These are phyloP conservation scores for Parnassius orleans DNA, from an alignment of 2,888 invertebrate species.

Conservation along the genomic window DNA sequence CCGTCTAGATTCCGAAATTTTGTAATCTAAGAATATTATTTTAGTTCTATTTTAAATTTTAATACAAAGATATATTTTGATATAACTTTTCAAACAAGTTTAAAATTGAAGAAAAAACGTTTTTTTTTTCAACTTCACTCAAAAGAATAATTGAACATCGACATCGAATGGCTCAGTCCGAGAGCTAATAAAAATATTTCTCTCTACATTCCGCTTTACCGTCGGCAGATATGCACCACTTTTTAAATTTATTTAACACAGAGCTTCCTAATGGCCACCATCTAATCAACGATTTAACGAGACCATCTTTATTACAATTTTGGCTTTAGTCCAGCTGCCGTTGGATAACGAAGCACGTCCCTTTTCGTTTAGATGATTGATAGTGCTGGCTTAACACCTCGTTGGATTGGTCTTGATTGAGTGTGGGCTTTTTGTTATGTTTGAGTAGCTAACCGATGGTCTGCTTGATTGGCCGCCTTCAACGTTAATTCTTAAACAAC, in stretches of 20 bases:
- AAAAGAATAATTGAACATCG: conserved; percentile 21
- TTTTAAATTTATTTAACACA: conserved; percentile 38
- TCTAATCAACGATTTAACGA: conserved; percentile 68
- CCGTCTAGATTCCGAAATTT: conserved; percentile 2
- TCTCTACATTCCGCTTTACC: conserved; percentile 12
- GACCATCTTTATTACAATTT: conserved; percentile 71
- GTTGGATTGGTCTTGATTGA: conserved; percentile 72
- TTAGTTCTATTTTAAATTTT: conserved; percentile 7
- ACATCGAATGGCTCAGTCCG: conserved; percentile 13
- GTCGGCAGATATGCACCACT: conserved; percentile 12
- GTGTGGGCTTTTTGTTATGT: conserved; percentile 75
- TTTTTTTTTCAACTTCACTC: conserved; percentile 15
- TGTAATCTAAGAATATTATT: conserved; percentile 3
- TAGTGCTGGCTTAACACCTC: conserved; percentile 74
- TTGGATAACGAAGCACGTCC: conserved; percentile 57
- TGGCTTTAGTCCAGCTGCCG: conserved; percentile 64
- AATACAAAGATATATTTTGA: not conserved
- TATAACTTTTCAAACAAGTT: conserved; percentile 13
- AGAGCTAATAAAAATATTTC: conserved; percentile 26
- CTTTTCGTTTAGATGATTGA: conserved; percentile 64
- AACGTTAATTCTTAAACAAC: conserved; percentile 72
- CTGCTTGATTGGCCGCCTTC: conserved; percentile 68
- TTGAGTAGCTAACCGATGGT: conserved; percentile 75
- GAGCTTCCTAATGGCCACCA: conserved; percentile 52
- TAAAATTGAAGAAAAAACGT: not conserved